Evolutionary conservation across 2,888 invertebrate genomes (phyloP).

Genomic region (Calameuta filiformis): DNA sequence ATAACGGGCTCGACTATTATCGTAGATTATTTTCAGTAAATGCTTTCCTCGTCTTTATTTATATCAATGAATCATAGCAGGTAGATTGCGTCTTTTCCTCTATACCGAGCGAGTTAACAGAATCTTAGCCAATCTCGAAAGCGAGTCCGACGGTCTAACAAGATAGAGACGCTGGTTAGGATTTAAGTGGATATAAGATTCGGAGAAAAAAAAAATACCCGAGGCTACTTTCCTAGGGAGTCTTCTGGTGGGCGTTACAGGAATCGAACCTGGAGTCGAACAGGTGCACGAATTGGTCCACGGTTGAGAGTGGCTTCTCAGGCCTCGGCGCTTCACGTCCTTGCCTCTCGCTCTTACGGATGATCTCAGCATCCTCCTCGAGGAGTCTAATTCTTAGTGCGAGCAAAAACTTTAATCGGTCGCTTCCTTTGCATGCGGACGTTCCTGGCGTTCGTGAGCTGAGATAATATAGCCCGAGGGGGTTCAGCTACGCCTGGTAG

Average conservation of each 20-base stretch:
- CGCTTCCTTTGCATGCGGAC: conserved; percentile 50
- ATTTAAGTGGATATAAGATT: neutral
- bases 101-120: neutral
- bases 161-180: neutral
- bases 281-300: conserved; percentile 24
- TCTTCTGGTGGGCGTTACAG: neutral
- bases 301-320: conserved; percentile 2
- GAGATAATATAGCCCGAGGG: conserved; percentile 2
- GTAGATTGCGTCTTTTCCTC: neutral
- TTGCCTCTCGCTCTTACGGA: conserved; percentile 5
- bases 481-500: conserved; percentile 17
- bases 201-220: neutral
- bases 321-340: conserved; percentile 4
- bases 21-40: neutral
- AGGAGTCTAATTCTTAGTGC: conserved; percentile 50
- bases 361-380: conserved; percentile 14
- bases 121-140: neutral
- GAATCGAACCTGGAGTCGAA: conserved; percentile 9
- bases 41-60: neutral
- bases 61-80: neutral
- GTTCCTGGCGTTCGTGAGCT: neutral
- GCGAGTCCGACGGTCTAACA: neutral
- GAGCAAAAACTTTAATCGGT: conserved; percentile 62
- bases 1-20: neutral
- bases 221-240: neutral